Conservation (phyloP, 2,888 invertebrate genomes). For the Heliothis peltigera region DNA sequence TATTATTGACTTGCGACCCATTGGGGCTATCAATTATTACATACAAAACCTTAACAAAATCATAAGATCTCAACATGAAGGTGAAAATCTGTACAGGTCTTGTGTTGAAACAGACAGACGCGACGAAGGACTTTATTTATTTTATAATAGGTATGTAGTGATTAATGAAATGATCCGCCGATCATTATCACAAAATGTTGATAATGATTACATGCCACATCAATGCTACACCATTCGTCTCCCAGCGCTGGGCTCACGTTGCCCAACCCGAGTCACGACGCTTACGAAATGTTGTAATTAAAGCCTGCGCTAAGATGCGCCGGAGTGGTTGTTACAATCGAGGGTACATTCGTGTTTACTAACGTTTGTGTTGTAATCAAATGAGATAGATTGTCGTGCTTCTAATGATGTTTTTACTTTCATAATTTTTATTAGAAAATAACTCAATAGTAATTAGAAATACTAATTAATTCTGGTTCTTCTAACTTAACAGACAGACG, state of each 20-base stretch:
- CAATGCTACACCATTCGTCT: conserved; percentile 17
- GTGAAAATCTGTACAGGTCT: too few relatives aligned
- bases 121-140: too few relatives aligned
- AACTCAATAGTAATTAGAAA: too few relatives aligned
- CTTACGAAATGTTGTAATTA: conserved; percentile 23
- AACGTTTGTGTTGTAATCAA: background rate
- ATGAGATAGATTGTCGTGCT: conserved; percentile 1
- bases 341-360: conserved; percentile 10
- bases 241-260: conserved; percentile 32
- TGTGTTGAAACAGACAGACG: too few relatives aligned
- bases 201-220: conserved; percentile 18
- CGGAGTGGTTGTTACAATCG: conserved; percentile 25
- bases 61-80: too few relatives aligned
- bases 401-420: background rate
- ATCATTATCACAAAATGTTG: background rate
- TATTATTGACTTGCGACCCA: background rate
- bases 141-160: too few relatives aligned
- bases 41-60: too few relatives aligned
- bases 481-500: too few relatives aligned
- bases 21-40: too few relatives aligned
- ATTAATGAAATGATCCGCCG: too few relatives aligned
- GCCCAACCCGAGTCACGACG: conserved; percentile 47
- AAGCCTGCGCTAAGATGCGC: conserved; percentile 5
- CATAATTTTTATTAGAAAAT: background rate
- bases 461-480: too few relatives aligned